These are phyloP conservation scores for Meteorus cinctellus DNA, from an alignment of 2,888 invertebrate species.

Conservation along the genomic window DNA sequence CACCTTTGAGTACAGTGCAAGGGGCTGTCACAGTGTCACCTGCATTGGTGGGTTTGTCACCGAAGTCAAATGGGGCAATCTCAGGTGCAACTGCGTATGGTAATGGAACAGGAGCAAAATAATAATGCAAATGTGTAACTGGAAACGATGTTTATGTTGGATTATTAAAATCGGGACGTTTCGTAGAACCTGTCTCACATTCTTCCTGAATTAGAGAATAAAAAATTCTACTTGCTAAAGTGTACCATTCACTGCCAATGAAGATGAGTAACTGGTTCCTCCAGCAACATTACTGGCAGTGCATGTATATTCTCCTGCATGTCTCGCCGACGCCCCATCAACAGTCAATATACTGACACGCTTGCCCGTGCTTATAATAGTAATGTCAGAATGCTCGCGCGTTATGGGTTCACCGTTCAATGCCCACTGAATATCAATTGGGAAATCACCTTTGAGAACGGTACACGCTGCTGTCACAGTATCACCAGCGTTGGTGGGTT, in stretches of 20 bases:
- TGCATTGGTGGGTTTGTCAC: slow-evolving; percentile 81
- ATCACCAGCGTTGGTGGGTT: slow-evolving; percentile 82
- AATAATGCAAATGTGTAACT: neutral
- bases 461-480: slow-evolving; percentile 82
- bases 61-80: slow-evolving; percentile 82
- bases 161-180: neutral
- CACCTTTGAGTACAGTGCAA: slow-evolving; percentile 83
- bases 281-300: slow-evolving; percentile 80
- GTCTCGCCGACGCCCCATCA: slow-evolving; percentile 79
- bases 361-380: slow-evolving; percentile 54
- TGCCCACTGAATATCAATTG: slow-evolving; percentile 83
- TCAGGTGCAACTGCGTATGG: slow-evolving; percentile 80
- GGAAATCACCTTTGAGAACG: slow-evolving; percentile 83
- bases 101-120: slow-evolving; percentile 16
- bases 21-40: slow-evolving; percentile 82
- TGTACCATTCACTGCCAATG: slow-evolving; percentile 66
- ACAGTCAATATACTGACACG: slow-evolving; percentile 80
- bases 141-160: neutral
- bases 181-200: neutral
- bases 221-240: neutral
- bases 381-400: slow-evolving; percentile 54
- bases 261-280: slow-evolving; percentile 77
- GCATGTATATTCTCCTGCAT: slow-evolving; percentile 81
- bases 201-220: neutral
- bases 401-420: slow-evolving; percentile 79